phyloP scores from a whole-genome alignment of 2,797 vertebrate genomes.

The Poeciliopsis presidionis region DNA sequence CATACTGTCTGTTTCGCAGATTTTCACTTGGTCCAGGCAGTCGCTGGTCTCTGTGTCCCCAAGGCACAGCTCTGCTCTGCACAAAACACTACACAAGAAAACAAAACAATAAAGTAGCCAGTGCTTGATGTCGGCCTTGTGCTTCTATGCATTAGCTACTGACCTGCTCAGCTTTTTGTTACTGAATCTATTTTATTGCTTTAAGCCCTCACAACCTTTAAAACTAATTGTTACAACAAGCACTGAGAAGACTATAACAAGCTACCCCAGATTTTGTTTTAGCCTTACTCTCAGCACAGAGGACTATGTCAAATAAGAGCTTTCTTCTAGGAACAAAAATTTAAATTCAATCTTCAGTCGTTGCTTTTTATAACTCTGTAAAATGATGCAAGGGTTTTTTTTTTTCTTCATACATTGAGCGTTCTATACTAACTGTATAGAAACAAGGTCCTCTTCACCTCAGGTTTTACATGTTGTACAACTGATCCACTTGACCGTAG shows the following conservation, averaged over 20 bases:
- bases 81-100: conserved; percentile 38
- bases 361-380: conserved; percentile 1
- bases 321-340: conserved; percentile 1
- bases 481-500: conserved; percentile 8
- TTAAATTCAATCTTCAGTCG: conserved; percentile 3
- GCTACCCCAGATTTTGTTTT: background rate
- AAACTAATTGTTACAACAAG: background rate
- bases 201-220: background rate
- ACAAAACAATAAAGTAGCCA: conserved; percentile 31
- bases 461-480: conserved; percentile 2
- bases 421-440: conserved; percentile 19
- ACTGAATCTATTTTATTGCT: conserved; percentile 12
- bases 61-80: conserved; percentile 33
- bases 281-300: background rate
- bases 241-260: background rate
- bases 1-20: conserved; percentile 72
- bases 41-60: conserved; percentile 58
- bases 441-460: conserved; percentile 15
- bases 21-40: conserved; percentile 53
- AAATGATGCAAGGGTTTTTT: background rate
- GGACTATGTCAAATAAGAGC: background rate
- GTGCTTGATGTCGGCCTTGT: conserved; percentile 25
- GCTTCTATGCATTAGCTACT: conserved; percentile 1
- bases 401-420: conserved; percentile 5
- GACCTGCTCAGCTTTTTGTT: background rate